Conservation (phyloP, 2,113 vertebrate species). For the Callopanchax toddi region DNA sequence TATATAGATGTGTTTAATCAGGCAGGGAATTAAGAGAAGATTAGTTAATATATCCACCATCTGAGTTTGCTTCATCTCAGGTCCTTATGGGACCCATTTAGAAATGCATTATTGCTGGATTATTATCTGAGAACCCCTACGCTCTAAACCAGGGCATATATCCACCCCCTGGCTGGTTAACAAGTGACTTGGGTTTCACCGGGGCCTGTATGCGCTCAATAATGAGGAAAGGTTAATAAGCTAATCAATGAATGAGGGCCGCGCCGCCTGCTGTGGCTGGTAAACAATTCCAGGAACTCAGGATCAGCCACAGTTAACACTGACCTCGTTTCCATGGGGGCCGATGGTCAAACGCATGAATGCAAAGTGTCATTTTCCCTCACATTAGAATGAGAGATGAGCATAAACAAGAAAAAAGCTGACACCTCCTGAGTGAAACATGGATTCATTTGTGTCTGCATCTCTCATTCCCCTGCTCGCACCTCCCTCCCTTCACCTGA, state of each 20-base stretch:
- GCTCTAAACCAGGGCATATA: not conserved
- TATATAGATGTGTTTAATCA: not conserved
- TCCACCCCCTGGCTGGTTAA: conserved; percentile 55
- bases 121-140: conserved; percentile 12
- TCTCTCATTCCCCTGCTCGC: conserved; percentile 27
- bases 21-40: not conserved
- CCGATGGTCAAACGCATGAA: conserved; percentile 3
- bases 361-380: conserved; percentile 30
- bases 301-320: conserved; percentile 18
- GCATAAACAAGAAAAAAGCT: not conserved
- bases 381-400: conserved; percentile 9
- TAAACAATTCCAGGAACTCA: conserved; percentile 41
- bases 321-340: conserved; percentile 18
- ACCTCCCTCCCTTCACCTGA: not conserved
- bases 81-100: conserved; percentile 12
- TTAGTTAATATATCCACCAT: conserved; percentile 8
- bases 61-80: not conserved
- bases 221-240: conserved; percentile 68
- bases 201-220: conserved; percentile 40
- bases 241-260: conserved; percentile 58
- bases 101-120: conserved; percentile 30
- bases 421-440: conserved; percentile 31
- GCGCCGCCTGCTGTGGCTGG: conserved; percentile 11
- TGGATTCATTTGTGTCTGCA: conserved; percentile 52
- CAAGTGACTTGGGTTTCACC: conserved; percentile 49